phyloP scores from a whole-genome alignment of 2,113 vertebrate genomes.

The Etia nguti region DNA sequence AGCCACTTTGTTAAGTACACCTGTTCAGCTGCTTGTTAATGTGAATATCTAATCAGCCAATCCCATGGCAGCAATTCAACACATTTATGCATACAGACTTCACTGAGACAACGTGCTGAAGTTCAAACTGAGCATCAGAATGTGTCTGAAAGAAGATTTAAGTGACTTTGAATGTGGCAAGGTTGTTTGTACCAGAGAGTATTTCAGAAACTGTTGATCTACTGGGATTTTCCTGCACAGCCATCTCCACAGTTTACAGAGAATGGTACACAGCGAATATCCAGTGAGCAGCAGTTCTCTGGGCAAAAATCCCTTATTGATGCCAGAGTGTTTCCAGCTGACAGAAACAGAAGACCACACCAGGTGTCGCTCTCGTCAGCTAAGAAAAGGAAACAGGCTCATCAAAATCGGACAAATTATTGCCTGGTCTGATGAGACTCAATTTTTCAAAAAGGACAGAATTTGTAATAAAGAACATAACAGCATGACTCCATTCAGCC shows the following conservation, averaged over 20 bases:
- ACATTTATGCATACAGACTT: not conserved
- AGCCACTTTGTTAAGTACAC: not conserved
- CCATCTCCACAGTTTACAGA: not conserved
- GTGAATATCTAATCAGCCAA: not conserved
- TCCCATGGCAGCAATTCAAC: not conserved
- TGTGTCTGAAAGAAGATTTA: not conserved
- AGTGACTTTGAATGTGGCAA: not conserved
- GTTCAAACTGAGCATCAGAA: not conserved
- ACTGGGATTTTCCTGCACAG: not conserved
- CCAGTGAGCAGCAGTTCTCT: not conserved
- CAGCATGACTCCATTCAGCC: not conserved
- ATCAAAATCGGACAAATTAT: not conserved
- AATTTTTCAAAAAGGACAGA: not conserved
- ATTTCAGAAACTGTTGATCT: not conserved
- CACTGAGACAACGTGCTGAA: not conserved
- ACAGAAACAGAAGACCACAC: not conserved
- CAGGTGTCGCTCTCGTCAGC: not conserved
- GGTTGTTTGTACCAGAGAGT: not conserved
- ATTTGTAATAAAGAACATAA: not conserved
- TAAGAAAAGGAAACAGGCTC: not conserved
- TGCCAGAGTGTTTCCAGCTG: not conserved
- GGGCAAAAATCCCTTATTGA: not conserved
- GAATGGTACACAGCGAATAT: not conserved
- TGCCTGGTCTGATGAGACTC: not conserved
- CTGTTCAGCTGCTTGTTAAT: not conserved